Percentiles rank a stretch among this genome's conserved stretches.
phyloP scores from a whole-genome alignment of 2,113 vertebrate species.

The Elephas maximus region DNA sequence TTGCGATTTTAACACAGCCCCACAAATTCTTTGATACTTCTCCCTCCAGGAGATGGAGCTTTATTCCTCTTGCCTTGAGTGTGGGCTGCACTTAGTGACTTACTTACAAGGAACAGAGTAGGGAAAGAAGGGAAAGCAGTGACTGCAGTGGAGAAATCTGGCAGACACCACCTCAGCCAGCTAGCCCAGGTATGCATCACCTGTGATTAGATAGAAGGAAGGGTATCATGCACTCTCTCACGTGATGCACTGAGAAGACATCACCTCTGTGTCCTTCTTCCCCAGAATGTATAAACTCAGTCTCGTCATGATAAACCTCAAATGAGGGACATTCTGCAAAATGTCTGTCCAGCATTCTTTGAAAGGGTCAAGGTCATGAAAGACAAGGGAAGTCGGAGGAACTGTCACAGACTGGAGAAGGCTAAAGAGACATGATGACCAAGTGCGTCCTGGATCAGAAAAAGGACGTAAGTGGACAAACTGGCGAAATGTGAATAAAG shows the following conservation, averaged over 20 bases:
- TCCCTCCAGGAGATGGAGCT: background rate
- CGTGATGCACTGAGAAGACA: fast-evolving
- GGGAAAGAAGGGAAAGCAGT: background rate
- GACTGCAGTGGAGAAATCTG: background rate
- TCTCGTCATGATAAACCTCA: background rate
- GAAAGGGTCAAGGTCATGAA: background rate
- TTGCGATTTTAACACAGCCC: fast-evolving
- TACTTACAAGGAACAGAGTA: background rate
- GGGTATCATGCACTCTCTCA: fast-evolving
- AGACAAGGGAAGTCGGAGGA: background rate
- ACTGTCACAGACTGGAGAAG: background rate
- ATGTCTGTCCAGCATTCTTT: fast-evolving
- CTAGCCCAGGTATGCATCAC: fast-evolving
- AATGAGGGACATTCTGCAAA: fast-evolving
- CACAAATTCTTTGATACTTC: background rate
- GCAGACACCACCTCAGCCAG: background rate
- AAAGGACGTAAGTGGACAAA: background rate
- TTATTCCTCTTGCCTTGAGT: too few species aligned
- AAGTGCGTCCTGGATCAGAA: fast-evolving
- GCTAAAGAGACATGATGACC: background rate
- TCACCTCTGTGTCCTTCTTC: background rate
- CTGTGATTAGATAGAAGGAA: background rate
- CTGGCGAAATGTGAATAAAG: background rate
- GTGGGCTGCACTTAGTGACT: too few species aligned
- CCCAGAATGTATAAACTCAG: background rate